Evolutionary conservation across 2,888 invertebrate genomes (phyloP).

Genomic region (Rotaria magnacalcarata): DNA sequence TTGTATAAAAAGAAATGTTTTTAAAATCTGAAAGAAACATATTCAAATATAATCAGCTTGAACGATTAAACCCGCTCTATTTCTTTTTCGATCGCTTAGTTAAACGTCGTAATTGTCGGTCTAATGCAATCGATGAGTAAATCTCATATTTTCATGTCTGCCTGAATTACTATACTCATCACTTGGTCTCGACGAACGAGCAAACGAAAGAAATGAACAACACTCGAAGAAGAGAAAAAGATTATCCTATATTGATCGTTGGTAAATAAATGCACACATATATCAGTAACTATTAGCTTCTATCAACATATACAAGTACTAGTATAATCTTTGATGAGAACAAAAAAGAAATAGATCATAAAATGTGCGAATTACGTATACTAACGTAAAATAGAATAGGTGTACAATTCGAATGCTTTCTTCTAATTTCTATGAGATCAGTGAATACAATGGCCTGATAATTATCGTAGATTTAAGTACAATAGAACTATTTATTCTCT

Average conservation of each 20-base stretch:
- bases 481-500: neutral
- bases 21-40: neutral
- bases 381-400: neutral
- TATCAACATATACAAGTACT: neutral
- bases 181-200: neutral
- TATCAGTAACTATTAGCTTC: conserved; percentile 1
- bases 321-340: neutral
- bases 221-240: neutral
- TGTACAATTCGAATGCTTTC: neutral
- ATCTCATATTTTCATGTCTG: neutral
- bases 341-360: neutral
- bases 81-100: neutral
- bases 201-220: neutral
- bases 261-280: neutral
- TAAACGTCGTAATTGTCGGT: neutral
- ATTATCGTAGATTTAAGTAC: neutral
- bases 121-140: neutral
- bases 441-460: neutral
- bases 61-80: neutral
- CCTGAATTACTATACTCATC: neutral
- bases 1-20: neutral
- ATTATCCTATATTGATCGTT: neutral
- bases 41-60: neutral
- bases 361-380: neutral
- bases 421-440: neutral